Percentiles rank a stretch among this genome's conserved stretches.
phyloP scores from a whole-genome alignment of 2,113 vertebrate species.

The Tachysurus fulvidraco region DNA sequence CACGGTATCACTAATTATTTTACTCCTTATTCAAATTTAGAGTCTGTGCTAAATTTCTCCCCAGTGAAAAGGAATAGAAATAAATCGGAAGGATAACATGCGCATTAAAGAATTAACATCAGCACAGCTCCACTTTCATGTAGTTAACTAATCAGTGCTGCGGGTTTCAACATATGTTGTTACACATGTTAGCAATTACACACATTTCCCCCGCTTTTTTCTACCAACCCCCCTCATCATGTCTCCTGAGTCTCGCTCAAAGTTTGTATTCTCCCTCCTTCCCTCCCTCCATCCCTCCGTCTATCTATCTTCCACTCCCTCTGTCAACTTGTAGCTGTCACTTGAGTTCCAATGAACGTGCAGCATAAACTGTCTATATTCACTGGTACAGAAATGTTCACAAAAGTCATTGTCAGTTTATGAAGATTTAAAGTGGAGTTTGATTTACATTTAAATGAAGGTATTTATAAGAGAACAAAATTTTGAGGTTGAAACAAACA shows the following conservation, averaged over 20 bases:
- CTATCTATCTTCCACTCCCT: neutral
- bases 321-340: neutral
- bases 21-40: neutral
- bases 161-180: conserved; percentile 23
- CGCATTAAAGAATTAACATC: conserved; percentile 35
- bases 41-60: neutral
- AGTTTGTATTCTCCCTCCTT: neutral
- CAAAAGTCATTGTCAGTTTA: neutral
- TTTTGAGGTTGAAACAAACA: no score
- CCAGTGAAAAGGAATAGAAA: conserved; percentile 6
- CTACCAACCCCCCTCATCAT: neutral
- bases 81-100: conserved; percentile 24
- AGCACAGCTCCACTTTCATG: conserved; percentile 35
- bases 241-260: neutral
- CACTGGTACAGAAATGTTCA: neutral
- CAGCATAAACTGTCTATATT: neutral
- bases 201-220: neutral
- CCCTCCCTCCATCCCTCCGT: neutral
- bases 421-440: no score
- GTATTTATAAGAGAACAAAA: neutral
- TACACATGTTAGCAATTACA: conserved; percentile 37
- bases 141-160: conserved; percentile 35
- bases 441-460: no score
- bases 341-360: no score
- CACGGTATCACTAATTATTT: neutral